Conservation (phyloP, 35 echinoderm and acorn worm genomes). For the Hemicentrotus pulcherrimus region DNA sequence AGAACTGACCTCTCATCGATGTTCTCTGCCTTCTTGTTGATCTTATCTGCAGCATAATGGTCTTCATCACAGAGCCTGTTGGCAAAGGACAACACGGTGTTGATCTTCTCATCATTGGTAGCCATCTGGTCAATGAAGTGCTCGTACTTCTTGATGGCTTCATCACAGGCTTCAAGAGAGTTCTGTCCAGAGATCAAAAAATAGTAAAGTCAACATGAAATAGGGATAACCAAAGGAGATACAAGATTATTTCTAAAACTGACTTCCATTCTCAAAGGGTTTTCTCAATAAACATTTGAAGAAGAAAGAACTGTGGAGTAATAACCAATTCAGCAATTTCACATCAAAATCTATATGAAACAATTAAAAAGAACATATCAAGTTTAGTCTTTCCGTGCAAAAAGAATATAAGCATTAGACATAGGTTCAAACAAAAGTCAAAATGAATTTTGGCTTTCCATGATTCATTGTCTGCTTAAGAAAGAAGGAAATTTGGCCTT, state of each 20-base stretch:
- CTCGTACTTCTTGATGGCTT: slow-evolving; percentile 98
- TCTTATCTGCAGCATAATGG: slow-evolving; percentile 97
- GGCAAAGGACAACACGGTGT: slow-evolving; percentile 82
- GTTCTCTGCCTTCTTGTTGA: slow-evolving; percentile 99
- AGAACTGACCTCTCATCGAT: slow-evolving; percentile 88
- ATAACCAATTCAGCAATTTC: too few species aligned
- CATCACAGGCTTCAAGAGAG: slow-evolving; percentile 89
- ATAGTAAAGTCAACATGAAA: not conserved
- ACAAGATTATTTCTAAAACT: too few species aligned
- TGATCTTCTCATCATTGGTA: slow-evolving; percentile 97
- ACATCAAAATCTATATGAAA: too few species aligned
- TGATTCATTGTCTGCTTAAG: not conserved
- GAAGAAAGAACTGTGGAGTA: too few species aligned
- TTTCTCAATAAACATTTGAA: too few species aligned
- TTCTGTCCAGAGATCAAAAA: slow-evolving; percentile 46
- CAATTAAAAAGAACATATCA: too few species aligned
- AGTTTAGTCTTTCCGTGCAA: too few species aligned
- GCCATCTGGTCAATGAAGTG: slow-evolving; percentile 95
- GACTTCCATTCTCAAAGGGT: too few species aligned
- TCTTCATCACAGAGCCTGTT: slow-evolving; percentile 95
- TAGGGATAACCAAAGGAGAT: not conserved
- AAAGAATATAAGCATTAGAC: too few species aligned
- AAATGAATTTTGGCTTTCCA: too few species aligned
- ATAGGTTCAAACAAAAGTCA: too few species aligned
- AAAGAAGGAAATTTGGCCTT: slow-evolving; percentile 21